These are phyloP conservation scores for Anguilla rostrata DNA, from an alignment of 2,113 vertebrate genomes.

Conservation along the genomic window DNA sequence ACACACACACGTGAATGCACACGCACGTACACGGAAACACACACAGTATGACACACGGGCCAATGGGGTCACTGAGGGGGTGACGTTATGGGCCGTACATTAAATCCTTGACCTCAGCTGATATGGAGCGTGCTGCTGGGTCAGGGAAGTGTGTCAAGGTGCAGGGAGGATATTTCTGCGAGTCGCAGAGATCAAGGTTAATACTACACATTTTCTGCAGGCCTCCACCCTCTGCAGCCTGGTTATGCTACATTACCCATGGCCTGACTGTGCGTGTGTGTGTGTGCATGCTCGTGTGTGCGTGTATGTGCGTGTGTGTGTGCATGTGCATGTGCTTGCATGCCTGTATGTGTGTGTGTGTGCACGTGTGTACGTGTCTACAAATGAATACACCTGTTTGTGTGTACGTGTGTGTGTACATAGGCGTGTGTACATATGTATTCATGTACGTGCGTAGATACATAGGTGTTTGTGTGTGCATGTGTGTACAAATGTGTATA, in stretches of 20 bases:
- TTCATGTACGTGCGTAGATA: constrained; percentile 6
- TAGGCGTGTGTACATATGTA: constrained; percentile 36
- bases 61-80: not conserved
- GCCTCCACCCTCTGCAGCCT: constrained; percentile 31
- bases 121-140: constrained; percentile 29
- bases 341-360: constrained; percentile 49
- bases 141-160: constrained; percentile 48
- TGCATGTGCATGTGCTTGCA: constrained; percentile 36
- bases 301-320: not conserved
- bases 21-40: not conserved
- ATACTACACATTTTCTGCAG: constrained; percentile 37
- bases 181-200: constrained; percentile 51
- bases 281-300: constrained; percentile 46
- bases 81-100: not conserved
- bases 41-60: not conserved
- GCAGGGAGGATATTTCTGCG: constrained; percentile 41
- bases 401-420: constrained; percentile 40
- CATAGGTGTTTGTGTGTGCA: constrained; percentile 40
- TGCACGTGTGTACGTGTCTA: constrained; percentile 20
- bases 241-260: constrained; percentile 46
- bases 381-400: not conserved
- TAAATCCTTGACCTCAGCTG: constrained; percentile 31
- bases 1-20: not conserved
- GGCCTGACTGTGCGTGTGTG: constrained; percentile 27
- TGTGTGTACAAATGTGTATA: constrained; percentile 35